Conservation (phyloP, 2,113 vertebrate species). For the Ophthalmolycus amberensis region DNA sequence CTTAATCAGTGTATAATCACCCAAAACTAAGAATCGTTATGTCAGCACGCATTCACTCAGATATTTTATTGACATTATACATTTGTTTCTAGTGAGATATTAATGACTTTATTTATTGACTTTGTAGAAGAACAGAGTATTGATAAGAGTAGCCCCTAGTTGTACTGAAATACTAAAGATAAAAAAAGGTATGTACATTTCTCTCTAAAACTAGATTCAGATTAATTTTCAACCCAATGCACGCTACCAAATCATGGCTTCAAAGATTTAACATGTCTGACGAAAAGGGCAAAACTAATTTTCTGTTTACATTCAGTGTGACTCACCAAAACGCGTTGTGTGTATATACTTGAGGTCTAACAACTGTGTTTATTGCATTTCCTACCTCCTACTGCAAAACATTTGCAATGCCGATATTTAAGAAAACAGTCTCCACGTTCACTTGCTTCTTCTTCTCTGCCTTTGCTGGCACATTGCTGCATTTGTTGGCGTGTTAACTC, state of each 20-base stretch:
- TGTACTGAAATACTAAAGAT: no score
- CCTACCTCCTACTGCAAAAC: slow-evolving; percentile 6
- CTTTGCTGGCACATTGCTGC: background rate
- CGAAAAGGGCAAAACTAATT: background rate
- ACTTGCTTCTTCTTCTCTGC: background rate
- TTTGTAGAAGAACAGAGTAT: no score
- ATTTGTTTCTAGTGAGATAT: no score
- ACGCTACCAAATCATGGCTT: background rate
- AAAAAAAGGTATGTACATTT: background rate
- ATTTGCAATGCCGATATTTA: background rate
- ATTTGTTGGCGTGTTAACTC: background rate
- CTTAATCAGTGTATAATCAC: background rate
- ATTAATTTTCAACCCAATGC: background rate
- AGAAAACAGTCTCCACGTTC: background rate
- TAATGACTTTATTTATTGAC: no score
- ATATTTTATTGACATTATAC: no score
- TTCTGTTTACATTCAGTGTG: slow-evolving; percentile 10
- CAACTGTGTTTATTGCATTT: background rate
- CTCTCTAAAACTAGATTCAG: background rate
- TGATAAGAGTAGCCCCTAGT: no score
- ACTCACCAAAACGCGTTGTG: background rate
- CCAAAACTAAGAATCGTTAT: background rate
- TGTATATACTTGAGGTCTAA: background rate
- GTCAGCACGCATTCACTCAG: no score
- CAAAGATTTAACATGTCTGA: background rate